These are phyloP conservation scores for Cheilosia soror DNA, from an alignment of 2,888 invertebrate species.

Conservation along the genomic window DNA sequence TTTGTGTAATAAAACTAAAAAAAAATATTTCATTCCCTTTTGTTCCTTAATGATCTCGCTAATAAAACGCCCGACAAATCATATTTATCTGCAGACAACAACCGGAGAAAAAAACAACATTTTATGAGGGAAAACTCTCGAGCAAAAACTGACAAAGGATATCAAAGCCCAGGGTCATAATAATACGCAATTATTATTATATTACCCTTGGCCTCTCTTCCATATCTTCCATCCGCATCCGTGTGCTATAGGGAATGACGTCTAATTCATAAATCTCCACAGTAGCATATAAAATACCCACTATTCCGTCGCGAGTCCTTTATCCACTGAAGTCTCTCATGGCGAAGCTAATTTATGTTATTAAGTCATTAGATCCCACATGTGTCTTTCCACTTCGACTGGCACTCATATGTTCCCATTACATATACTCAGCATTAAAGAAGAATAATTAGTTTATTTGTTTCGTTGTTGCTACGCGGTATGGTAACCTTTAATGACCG, in stretches of 20 bases:
- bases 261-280: slow-evolving; percentile 48
- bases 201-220: background rate
- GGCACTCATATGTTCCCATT: background rate
- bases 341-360: slow-evolving; percentile 60
- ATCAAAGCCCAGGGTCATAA: slow-evolving; percentile 27
- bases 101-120: background rate
- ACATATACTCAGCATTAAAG: background rate
- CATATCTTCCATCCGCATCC: background rate
- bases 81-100: slow-evolving; percentile 23
- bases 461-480: background rate
- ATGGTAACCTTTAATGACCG: slow-evolving; percentile 12
- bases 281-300: slow-evolving; percentile 12
- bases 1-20: slow-evolving; percentile 22
- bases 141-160: slow-evolving; percentile 26
- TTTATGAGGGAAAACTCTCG: slow-evolving; percentile 5
- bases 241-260: slow-evolving; percentile 13
- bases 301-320: background rate
- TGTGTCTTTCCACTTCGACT: slow-evolving; percentile 7
- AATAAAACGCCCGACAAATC: slow-evolving; percentile 47
- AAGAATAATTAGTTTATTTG: slow-evolving; percentile 31
- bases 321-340: slow-evolving; percentile 25
- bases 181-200: slow-evolving; percentile 42
- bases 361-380: slow-evolving; percentile 60
- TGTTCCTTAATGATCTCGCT: slow-evolving; percentile 14
- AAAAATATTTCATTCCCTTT: slow-evolving; percentile 19